Evolutionary conservation across 2,888 invertebrate species (phyloP).

Genomic region (Frankliniella intonsa): DNA sequence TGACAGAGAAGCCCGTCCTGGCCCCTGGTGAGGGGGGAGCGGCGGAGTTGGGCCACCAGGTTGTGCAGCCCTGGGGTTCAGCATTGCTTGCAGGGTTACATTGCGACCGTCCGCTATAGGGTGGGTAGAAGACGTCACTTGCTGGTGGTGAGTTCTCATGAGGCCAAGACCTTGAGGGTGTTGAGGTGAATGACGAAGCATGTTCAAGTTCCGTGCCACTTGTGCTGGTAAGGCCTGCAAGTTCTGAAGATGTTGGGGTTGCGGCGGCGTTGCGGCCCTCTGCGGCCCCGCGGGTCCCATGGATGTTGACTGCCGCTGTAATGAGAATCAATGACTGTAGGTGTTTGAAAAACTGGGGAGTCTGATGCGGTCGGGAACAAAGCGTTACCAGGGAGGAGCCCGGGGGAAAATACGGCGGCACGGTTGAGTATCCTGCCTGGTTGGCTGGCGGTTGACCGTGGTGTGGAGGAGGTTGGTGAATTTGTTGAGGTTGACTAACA

Average conservation of each 20-base stretch:
- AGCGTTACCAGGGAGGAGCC: conserved; percentile 4
- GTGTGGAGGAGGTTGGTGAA: conserved; percentile 30
- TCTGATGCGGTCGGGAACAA: neutral
- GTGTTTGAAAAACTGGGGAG: neutral
- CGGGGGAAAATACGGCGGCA: conserved; percentile 41
- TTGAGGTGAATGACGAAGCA: conserved; percentile 41
- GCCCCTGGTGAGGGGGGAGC: conserved; percentile 19
- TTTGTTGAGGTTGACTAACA: conserved; percentile 30
- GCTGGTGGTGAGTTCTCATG: conserved; percentile 9
- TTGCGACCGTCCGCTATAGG: conserved; percentile 50
- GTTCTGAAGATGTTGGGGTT: conserved; percentile 35
- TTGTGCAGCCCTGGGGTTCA: conserved; percentile 18
- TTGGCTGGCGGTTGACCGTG: conserved; percentile 36
- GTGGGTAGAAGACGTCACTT: conserved; percentile 55
- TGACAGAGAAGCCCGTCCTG: neutral
- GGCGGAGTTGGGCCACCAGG: conserved; percentile 31
- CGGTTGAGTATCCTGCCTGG: conserved; percentile 43
- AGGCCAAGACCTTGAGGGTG: conserved; percentile 41
- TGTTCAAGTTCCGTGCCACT: conserved; percentile 14
- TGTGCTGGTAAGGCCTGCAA: conserved; percentile 30
- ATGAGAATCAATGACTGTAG: neutral
- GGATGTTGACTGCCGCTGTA: conserved; percentile 17
- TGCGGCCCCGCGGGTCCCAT: conserved; percentile 17
- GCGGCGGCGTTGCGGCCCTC: conserved; percentile 34
- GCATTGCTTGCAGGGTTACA: conserved; percentile 30